Conservation (phyloP, 2,113 vertebrate genomes). For the Danionella cerebrum region DNA sequence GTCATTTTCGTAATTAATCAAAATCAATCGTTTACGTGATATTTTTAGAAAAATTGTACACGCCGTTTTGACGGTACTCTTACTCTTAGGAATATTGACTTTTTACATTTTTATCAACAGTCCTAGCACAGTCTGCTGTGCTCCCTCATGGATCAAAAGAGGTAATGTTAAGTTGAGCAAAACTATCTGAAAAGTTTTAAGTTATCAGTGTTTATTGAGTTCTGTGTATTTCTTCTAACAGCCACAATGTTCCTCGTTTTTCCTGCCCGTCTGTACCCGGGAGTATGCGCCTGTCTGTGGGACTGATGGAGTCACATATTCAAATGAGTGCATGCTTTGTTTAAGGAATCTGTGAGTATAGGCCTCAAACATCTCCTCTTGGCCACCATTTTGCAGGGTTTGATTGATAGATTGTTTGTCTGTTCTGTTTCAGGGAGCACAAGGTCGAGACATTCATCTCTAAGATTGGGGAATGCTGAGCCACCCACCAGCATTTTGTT, state of each 20-base stretch:
- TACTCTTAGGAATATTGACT: too few species aligned
- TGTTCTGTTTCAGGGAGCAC: background rate
- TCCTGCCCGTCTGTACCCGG: conserved; percentile 4
- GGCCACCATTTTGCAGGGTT: too few species aligned
- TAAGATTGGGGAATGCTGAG: background rate
- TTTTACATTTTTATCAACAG: background rate
- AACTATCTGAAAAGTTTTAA: background rate
- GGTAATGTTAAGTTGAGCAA: background rate
- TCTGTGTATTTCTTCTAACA: background rate
- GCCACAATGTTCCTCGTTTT: background rate
- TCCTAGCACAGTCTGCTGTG: background rate
- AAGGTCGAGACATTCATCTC: background rate
- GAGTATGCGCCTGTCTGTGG: conserved; percentile 40
- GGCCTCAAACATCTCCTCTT: too few species aligned
- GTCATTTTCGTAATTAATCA: too few species aligned
- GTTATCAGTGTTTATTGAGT: background rate
- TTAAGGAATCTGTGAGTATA: conserved; percentile 18
- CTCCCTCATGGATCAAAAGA: background rate
- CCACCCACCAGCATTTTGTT: too few species aligned
- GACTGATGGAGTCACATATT: conserved; percentile 22
- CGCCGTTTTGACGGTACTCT: too few species aligned
- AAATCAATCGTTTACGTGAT: too few species aligned
- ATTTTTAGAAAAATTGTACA: too few species aligned
- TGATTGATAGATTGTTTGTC: too few species aligned
- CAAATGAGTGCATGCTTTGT: conserved; percentile 41